Evolutionary conservation across 35 echinoderm and acorn worm genomes (phyloP), one percentile per base, ranked within the genome.

Genomic region (Anneissia japonica): DNA sequence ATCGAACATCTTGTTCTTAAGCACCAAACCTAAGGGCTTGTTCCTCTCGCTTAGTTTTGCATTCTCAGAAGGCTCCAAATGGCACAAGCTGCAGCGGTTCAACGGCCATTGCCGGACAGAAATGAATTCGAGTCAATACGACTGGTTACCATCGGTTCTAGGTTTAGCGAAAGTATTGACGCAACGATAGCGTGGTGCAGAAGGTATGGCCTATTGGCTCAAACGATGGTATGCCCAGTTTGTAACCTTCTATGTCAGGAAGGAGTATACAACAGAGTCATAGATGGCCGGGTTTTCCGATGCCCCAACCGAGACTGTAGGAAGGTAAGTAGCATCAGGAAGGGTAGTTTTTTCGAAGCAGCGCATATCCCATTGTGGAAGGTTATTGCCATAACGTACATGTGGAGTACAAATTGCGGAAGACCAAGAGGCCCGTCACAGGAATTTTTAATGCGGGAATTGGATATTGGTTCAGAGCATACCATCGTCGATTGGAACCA

Each of bases 401-500:
- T 84, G 17, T 84, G 83, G 46, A 17, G 46, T 33, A 35, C 83
- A 16, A 72, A 38, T 35, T 31, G 43, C 14, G 31, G 83, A 0
- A 64, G 55, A 72, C 4, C 83, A 35, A 31, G 46, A 34, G 46
- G 83, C 17, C 5, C 31, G 19, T 34, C 83, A 17, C 83, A 84
- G 46, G 37, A 0, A n/a, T 32, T n/a, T 21, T 46, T 83, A 30
- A 83, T 83, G 81, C 3, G 30, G 30, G 81, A 46, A 12, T 33
- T 74, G 13, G 40, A 40, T 5, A 36, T 72, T 28, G 31, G 30
- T 12, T 73, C 45, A 32, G 28, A 38, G 16, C 51, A 64, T 26
- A 72, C 46, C 2, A 30, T 84, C 56, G 83, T 73, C 5, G 83
- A 84, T 35, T 84, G 83, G 51, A 84, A 73, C 23, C 83, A 84